A percentile compares a stretch with the other conserved stretches of the same genome.
These are phyloP conservation scores for Helicoverpa armigera DNA, from an alignment of 1,140 invertebrate genomes.

Conservation along the genomic window DNA sequence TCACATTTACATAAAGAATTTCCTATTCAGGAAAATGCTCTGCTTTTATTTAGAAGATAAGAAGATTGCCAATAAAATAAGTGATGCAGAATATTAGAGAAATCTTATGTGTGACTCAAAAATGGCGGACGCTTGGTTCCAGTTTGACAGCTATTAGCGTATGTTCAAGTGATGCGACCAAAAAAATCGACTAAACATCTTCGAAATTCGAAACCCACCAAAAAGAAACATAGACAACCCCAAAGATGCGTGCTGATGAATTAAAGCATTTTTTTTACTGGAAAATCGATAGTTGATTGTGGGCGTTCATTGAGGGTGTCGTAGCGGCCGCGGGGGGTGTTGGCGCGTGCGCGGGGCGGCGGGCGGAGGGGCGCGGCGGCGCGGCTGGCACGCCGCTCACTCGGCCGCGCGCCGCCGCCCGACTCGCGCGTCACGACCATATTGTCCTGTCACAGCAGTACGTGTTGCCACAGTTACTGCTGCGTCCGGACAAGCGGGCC, in stretches of 20 bases:
- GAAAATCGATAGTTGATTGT: constrained; percentile 83
- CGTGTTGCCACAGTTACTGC: constrained; percentile 90
- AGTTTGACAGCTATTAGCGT: no score
- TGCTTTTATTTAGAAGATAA: not conserved
- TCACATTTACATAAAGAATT: not conserved
- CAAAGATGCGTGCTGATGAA: constrained; percentile 58
- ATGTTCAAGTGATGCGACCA: not conserved
- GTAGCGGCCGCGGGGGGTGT: constrained; percentile 55
- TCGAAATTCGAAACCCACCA: not conserved
- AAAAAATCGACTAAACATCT: constrained; percentile 4
- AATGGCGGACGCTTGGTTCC: not conserved
- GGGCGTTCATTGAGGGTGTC: constrained; percentile 81
- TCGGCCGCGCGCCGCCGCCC: constrained; percentile 76
- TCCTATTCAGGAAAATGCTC: not conserved
- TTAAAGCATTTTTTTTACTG: constrained; percentile 72
- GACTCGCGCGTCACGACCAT: constrained; percentile 88
- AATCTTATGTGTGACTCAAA: not conserved
- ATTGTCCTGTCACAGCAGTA: constrained; percentile 99
- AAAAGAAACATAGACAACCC: constrained; percentile 39
- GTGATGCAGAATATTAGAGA: not conserved
- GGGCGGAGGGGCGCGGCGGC: constrained; percentile 64
- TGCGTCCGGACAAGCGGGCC: constrained; percentile 94
- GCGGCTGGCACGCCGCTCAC: constrained; percentile 77
- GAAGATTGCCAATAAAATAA: no score
- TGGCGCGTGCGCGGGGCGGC: constrained; percentile 65